A percentile compares a stretch with the other conserved stretches of the same genome.
Conservation (phyloP, 2,797 vertebrate species). For the Pangasius larnaudii region DNA sequence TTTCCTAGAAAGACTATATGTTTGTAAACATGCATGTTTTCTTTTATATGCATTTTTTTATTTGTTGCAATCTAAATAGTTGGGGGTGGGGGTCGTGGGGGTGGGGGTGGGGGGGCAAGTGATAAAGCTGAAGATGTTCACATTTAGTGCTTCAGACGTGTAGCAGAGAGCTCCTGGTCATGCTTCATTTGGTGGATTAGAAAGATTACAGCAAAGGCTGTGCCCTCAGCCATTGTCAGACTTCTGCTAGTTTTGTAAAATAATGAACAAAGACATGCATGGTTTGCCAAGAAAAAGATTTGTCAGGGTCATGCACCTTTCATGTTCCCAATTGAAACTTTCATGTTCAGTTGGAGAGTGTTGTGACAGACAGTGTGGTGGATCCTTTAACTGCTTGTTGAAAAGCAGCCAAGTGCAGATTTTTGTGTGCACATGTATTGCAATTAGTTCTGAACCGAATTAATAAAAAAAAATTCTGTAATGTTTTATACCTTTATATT, state of each 20-base stretch:
- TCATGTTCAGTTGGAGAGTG: slow-evolving; percentile 52
- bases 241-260: slow-evolving; percentile 75
- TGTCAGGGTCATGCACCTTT: slow-evolving; percentile 76
- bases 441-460: not conserved
- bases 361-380: slow-evolving; percentile 49
- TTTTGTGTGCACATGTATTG: not conserved
- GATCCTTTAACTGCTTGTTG: slow-evolving; percentile 61
- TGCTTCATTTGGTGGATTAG: slow-evolving; percentile 89
- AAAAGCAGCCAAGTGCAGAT: slow-evolving; percentile 25
- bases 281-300: slow-evolving; percentile 76
- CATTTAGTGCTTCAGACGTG: slow-evolving; percentile 55
- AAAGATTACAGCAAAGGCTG: slow-evolving; percentile 89
- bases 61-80: not conserved
- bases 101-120: not conserved
- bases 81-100: not conserved
- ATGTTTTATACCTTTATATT: not conserved
- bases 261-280: slow-evolving; percentile 88
- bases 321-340: slow-evolving; percentile 46
- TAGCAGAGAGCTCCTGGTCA: slow-evolving; percentile 82
- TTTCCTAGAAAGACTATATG: not conserved
- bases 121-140: slow-evolving; percentile 5
- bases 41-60: not conserved
- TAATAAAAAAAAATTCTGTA: not conserved
- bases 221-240: slow-evolving; percentile 84
- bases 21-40: not conserved